Evolutionary conservation across 1,140 invertebrate species (phyloP).

Genomic region (Drosophila mojavensis): DNA sequence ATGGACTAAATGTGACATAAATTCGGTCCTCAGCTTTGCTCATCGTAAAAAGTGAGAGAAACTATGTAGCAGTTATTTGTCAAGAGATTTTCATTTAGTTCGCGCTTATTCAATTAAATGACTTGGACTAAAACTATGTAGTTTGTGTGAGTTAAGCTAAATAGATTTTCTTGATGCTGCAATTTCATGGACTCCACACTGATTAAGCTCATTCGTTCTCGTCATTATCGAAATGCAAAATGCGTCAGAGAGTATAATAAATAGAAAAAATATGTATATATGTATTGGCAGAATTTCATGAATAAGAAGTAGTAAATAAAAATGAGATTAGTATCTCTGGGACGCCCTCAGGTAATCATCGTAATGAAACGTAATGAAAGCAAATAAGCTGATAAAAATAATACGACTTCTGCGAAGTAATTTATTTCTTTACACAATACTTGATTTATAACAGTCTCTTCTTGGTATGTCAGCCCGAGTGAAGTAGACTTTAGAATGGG

Average conservation of each 20-base stretch:
- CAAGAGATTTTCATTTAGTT: slow-evolving; percentile 7
- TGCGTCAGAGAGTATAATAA: too few species aligned
- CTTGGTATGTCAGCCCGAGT: neutral
- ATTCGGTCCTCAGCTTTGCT: slow-evolving; percentile 28
- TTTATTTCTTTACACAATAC: slow-evolving; percentile 4
- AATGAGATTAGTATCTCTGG: too few species aligned
- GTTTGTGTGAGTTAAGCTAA: too few species aligned
- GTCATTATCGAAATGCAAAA: too few species aligned
- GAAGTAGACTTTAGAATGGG: neutral
- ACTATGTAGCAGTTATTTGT: slow-evolving; percentile 17
- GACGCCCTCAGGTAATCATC: too few species aligned
- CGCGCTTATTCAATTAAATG: neutral
- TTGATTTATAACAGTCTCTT: neutral
- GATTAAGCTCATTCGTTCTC: neutral
- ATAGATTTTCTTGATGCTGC: too few species aligned
- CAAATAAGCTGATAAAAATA: too few species aligned
- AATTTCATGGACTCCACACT: neutral
- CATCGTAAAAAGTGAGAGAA: slow-evolving; percentile 4
- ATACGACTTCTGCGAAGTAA: neutral
- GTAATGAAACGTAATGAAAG: too few species aligned
- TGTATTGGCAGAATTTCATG: too few species aligned
- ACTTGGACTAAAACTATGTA: neutral
- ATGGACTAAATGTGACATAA: slow-evolving; percentile 66
- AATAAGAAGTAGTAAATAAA: too few species aligned
- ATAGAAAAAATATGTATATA: too few species aligned